Base-by-base conservation (phyloP, 2,113 vertebrate species). In the Cinclus mexicanus region DNA sequence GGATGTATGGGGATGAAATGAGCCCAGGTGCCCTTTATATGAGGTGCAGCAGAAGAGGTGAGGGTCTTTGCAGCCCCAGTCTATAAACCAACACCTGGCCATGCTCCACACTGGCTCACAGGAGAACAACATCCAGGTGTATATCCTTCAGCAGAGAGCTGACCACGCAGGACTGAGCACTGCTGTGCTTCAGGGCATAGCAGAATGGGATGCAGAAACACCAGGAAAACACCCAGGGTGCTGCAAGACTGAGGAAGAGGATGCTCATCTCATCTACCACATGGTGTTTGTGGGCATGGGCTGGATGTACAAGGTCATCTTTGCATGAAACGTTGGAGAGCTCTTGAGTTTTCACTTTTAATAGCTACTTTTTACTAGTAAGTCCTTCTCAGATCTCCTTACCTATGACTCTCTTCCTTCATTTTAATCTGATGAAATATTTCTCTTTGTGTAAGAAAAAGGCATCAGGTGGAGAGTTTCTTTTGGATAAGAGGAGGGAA, bases 91-190 rank as follows among this genome's bases (percentile, higher is more conserved):
- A 5, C 20, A 39, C 13, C 57, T 41, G 65, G 26, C 33, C 2
- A 0, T 35, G 47, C 29, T 87, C 57, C 2, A 5, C 8, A 3
- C 28, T 35, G 64, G 5, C 28, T 21, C 67, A 11, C 33, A 47
- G 52, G 25, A 50, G 6, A 20, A 12, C 0, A 4, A 2, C 6
- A 2, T 71, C 84, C 31, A 28, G 12, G 4, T 5, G 1, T 0
- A 8, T 12, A 8, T 79, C 55, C 63, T 60, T 60, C 3, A 11
- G 33, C 59, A 80, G 19, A 31, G 11, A 44, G 14, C 35, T 53
- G 69, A 33, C 23, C 29, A 52, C 2, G 1, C n/a, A 59, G 49
- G 29, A 25, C 0, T 2, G 0, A 17, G 26, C 0, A 0, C 39
- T 56, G 44, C 23, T 49, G 26, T 3, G 6, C 31, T 61, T 3